These are phyloP conservation scores for Ophion slaviceki DNA, from an alignment of 2,888 invertebrate species.

Conservation along the genomic window DNA sequence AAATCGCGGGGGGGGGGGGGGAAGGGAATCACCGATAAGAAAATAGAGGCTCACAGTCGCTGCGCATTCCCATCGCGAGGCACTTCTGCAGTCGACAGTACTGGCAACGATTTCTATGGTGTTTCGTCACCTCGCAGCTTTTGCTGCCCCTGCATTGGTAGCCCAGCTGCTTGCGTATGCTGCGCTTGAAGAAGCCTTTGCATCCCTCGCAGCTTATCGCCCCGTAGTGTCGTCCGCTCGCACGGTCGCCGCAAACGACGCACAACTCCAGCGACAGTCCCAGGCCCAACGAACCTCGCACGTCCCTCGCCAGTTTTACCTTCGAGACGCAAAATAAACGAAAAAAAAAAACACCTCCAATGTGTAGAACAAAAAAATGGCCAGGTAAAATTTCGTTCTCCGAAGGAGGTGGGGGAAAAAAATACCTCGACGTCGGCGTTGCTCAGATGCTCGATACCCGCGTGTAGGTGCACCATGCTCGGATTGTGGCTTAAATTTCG, in stretches of 20 bases:
- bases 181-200: constrained; percentile 99
- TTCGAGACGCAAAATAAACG: constrained; percentile 44
- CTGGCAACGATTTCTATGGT: constrained; percentile 99
- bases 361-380: neutral
- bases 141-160: constrained; percentile 98
- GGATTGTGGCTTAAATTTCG: constrained; percentile 78
- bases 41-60: constrained; percentile 93
- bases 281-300: constrained; percentile 82
- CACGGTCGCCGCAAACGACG: constrained; percentile 97
- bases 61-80: constrained; percentile 98
- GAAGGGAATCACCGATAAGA: neutral
- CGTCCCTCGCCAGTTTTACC: constrained; percentile 82
- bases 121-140: constrained; percentile 99
- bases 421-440: constrained; percentile 79
- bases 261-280: constrained; percentile 92
- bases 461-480: constrained; percentile 79
- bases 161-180: constrained; percentile 97
- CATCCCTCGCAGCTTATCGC: constrained; percentile 97
- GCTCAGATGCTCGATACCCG: constrained; percentile 80
- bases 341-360: constrained; percentile 18
- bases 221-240: constrained; percentile 97
- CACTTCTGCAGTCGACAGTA: constrained; percentile 99
- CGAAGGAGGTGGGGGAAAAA: neutral
- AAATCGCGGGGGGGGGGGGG: no score
- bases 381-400: neutral